These are phyloP conservation scores for Drosophila peninsularis DNA, from an alignment of 2,888 invertebrate species.

Conservation along the genomic window DNA sequence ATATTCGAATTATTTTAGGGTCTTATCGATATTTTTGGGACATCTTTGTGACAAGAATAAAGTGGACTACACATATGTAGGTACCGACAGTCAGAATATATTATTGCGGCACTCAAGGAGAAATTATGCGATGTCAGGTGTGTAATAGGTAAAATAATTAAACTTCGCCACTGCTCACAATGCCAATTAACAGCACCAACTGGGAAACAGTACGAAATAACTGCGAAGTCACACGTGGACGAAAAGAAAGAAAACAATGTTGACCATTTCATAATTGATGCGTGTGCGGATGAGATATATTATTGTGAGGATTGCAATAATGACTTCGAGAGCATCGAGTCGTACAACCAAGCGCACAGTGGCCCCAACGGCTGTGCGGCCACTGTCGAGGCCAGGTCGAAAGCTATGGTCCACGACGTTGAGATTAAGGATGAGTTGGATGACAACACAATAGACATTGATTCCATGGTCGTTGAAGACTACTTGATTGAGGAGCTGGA, in stretches of 20 bases:
- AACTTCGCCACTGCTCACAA: not conserved
- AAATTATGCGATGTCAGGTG: constrained; percentile 60
- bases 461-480: constrained; percentile 20
- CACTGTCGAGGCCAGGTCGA: constrained; percentile 18
- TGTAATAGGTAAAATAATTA: not conserved
- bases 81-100: not conserved
- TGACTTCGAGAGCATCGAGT: constrained; percentile 45
- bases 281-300: constrained; percentile 39
- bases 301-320: constrained; percentile 54
- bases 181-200: constrained; percentile 14
- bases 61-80: constrained; percentile 5
- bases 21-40: constrained; percentile 19
- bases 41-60: constrained; percentile 17
- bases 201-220: not conserved
- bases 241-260: constrained; percentile 17
- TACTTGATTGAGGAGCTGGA: constrained; percentile 43
- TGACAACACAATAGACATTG: constrained; percentile 26
- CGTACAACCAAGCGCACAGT: constrained; percentile 44
- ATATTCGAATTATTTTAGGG: no score
- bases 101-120: not conserved
- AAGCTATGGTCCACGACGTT: constrained; percentile 14
- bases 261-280: constrained; percentile 53
- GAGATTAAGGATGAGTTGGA: constrained; percentile 41
- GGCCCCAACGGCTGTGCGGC: constrained; percentile 27
- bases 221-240: constrained; percentile 42